Evolutionary conservation across 2,113 vertebrate genomes (phyloP), one percentile per base, ranked within the genome.

Genomic region (Datnioides undecimradiatus): DNA sequence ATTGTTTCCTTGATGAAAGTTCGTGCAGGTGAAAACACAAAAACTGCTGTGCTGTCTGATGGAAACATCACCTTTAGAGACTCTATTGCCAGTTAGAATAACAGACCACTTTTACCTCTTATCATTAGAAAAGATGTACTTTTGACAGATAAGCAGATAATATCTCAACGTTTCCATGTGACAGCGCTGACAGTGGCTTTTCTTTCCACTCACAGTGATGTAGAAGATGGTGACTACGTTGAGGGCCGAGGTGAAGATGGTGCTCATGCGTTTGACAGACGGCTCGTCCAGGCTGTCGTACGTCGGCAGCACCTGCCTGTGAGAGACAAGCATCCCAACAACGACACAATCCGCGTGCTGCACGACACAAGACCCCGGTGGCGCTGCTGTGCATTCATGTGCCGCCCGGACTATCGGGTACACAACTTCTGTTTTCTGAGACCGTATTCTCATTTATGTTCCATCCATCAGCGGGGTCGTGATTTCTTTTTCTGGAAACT

Each of bases 231-330:
- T 99, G 95, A 99, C 98, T 68, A 98, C 96, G 1, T 98, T 96
- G 72, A 99, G 96, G 19, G 97, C 96, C 11, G 96, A 97, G 33
- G 96, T 96, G 86, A 99, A 99, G 88, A 99, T 99, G 93, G 96
- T 98, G 91, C 97, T 98, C 98, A 99, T 99, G 90, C 96, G 96
- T 91, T 98, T 99, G 86, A 99, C 97, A 0, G 98, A 99, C 0
- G 98, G 98, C 82, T 99, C 98, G 4, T 99, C 98, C 93, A 99
- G 95, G 85, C 96, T 98, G 91, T 99, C 98, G 1, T 99, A 99
- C 36, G 98, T 99, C 55, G 98, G 98, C 88, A 99, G 94, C 74
- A 99, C 98, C 95, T 99, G 98, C 85, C 98, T 99, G 94, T 57
- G 82, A 84, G 76, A 92, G 59, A 87, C 52, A 83, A 69, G 34